Evolutionary conservation across 64 coral and sea anemone species (phyloP), one percentile per base, ranked within the genome.

Genomic region (Dendronephthya gigantea): DNA sequence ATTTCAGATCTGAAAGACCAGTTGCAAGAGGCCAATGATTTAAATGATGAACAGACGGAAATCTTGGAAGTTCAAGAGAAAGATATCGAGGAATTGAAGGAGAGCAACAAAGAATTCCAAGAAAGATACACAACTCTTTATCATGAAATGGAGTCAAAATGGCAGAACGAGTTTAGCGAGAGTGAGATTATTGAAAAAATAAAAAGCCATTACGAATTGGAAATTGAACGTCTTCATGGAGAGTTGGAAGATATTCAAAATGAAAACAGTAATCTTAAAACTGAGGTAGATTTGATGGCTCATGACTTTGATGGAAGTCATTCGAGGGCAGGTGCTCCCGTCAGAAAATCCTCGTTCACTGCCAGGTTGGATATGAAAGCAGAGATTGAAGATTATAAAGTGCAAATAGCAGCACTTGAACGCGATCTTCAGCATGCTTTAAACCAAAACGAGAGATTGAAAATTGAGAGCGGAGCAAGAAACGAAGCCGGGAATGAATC

Each of bases 181-280:
- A 35, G 72, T 39, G 72, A 79, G 32, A 39, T 79, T 4, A 34
- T 79, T 6, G 72, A 79, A 17, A 79, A 79, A 79, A 79, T 79
- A 34, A 79, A 79, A 79, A 79, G 31, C 37, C 72, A 79, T 79
- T 79, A 79, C 22, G 72, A 35, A 19, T 5, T 79, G 72, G 72
- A 79, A 39, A 29, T 79, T 34, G 4, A 79, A 34, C 30, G 72
- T 28, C 72, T 79, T 0, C 72, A 79, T 39, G 31, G 32, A 15
- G 72, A 79, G 15, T 36, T 79, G 32, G 72, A 79, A 79, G 72
- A 34, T 39, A 19, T 79, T 17, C 27, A 79, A 29, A 13, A 79
- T 79, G 72, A 79, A 33, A 79, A 79, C 28, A 79, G 72, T 79
- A 79, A 39, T 34, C 15, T 79, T 19, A 79, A 79, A 29, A 79